Conservation (phyloP, 2,797 vertebrate genomes). For the Glossophaga mutica region DNA sequence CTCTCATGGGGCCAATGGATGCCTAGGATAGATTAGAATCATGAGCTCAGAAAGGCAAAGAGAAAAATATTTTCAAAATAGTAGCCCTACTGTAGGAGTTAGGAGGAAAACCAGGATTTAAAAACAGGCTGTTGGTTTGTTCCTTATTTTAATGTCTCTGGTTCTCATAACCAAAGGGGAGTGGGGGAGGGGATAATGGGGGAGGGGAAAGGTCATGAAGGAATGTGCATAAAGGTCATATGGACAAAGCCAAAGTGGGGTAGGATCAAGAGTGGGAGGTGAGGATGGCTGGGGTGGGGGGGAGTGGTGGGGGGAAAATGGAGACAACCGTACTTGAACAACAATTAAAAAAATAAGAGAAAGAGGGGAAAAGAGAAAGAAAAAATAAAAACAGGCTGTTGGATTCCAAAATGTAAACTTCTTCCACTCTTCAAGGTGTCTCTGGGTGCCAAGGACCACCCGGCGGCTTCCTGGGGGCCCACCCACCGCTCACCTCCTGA, state of each 20-base stretch:
- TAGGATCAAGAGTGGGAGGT: no score
- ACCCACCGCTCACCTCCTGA: accelerated
- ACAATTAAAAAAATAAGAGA: no score
- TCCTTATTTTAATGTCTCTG: no score
- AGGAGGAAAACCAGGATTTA: background rate
- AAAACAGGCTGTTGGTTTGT: background rate
- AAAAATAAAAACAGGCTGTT: background rate
- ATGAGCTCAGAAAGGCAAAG: background rate
- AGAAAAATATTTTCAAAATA: conserved; percentile 22
- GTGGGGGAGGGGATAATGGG: no score
- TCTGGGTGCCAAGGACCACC: background rate
- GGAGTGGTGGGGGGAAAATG: no score
- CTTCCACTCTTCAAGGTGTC: background rate
- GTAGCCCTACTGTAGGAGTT: background rate
- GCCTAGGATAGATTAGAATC: background rate
- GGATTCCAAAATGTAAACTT: background rate
- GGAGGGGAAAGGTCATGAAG: no score
- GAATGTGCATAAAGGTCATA: no score
- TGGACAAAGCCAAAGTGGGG: no score
- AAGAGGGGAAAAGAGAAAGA: no score
- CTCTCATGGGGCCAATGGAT: background rate
- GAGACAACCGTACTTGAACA: no score
- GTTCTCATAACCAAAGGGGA: no score
- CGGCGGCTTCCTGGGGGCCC: background rate
- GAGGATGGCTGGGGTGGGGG: no score